A percentile compares a stretch with the other conserved stretches of the same genome.
These are phyloP conservation scores for Chaetorhynchus papuensis DNA, from an alignment of 2,113 vertebrate species.

Conservation along the genomic window DNA sequence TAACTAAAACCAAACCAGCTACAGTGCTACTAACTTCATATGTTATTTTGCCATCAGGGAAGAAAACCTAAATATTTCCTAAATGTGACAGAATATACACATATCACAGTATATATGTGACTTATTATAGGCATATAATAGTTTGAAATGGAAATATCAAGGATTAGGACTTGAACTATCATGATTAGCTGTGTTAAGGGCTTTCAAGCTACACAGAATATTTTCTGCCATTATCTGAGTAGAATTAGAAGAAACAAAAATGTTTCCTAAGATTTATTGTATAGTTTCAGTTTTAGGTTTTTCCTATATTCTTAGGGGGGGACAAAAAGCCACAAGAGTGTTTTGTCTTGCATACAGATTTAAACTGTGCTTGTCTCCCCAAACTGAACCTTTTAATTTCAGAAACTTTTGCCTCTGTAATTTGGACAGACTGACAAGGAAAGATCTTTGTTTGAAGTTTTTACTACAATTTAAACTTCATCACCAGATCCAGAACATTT, in stretches of 20 bases:
- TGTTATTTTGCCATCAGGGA: not conserved
- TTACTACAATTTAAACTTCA: not conserved
- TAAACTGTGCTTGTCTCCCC: not conserved
- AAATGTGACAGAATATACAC: not conserved
- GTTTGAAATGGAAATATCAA: not conserved
- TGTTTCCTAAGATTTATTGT: not conserved
- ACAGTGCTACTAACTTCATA: not conserved
- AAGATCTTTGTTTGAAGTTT: not conserved
- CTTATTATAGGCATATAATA: not conserved
- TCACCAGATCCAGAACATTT: not conserved
- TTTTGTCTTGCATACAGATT: not conserved
- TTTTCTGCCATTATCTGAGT: not conserved
- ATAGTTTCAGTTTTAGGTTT: not conserved
- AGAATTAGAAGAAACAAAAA: not conserved
- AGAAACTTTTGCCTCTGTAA: not conserved
- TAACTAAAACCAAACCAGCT: not conserved
- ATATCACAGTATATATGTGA: not conserved
- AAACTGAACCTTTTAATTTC: not conserved
- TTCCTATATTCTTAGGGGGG: not conserved
- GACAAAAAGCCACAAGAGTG: not conserved
- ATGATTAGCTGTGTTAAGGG: not conserved
- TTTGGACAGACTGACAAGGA: not conserved
- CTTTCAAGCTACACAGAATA: not conserved
- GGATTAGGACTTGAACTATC: not conserved
- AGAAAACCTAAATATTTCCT: not conserved